These are phyloP conservation scores for Brachionus rubens DNA, from an alignment of 1,140 invertebrate genomes.

Conservation along the genomic window DNA sequence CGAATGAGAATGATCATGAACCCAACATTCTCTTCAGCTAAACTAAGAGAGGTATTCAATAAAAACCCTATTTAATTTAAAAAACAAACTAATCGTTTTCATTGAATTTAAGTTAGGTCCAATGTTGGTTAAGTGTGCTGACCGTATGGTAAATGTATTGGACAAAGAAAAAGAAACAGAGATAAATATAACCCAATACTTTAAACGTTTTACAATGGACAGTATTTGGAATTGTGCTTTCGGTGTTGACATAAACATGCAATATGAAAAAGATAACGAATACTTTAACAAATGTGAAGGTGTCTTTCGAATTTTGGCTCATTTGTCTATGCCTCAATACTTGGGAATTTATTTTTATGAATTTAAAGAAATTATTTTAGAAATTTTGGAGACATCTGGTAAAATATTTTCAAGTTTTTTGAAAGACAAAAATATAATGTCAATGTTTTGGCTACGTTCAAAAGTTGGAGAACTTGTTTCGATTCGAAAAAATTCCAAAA, in stretches of 20 bases:
- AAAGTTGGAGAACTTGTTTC: constrained; percentile 19
- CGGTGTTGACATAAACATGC: constrained; percentile 32
- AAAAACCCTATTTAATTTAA: not conserved
- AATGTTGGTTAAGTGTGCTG: not conserved
- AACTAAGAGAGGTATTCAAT: constrained; percentile 56
- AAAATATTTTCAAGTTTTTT: not conserved
- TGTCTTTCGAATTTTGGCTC: not conserved
- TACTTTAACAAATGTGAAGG: constrained; percentile 25
- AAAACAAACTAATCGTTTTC: no score
- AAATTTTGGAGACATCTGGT: not conserved
- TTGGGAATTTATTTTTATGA: constrained; percentile 26
- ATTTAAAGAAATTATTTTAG: not conserved
- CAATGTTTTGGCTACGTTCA: constrained; percentile 11
- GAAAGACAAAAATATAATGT: not conserved
- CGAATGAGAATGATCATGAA: constrained; percentile 63
- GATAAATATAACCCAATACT: constrained; percentile 46
- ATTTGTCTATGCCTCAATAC: not conserved
- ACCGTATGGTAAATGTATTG: constrained; percentile 25
- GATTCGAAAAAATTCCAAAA: not conserved
- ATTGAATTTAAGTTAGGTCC: constrained; percentile 48
- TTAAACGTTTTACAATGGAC: constrained; percentile 47
- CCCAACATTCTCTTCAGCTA: constrained; percentile 65
- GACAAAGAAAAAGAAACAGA: not conserved
- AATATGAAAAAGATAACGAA: constrained; percentile 57
- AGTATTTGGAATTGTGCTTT: constrained; percentile 45